A percentile compares a stretch with the other conserved stretches of the same genome.
Evolutionary conservation across 2,113 vertebrate species (phyloP).

Genomic region (Lophochroa leadbeateri): DNA sequence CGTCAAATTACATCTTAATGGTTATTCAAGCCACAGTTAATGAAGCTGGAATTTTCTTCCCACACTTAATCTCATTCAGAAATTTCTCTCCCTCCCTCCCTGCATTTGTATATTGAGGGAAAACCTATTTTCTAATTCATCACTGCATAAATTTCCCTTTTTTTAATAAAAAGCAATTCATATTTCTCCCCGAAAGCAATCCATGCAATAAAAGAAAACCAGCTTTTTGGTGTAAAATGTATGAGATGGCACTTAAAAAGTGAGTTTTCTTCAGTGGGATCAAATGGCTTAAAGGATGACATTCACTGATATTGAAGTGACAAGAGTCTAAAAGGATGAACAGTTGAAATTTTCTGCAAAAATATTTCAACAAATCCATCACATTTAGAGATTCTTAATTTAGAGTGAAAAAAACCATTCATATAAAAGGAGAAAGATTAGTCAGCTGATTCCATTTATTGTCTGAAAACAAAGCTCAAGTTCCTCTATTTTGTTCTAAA

Average conservation of each 20-base stretch:
- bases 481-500: not conserved
- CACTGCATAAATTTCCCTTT: not conserved
- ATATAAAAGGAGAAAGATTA: not conserved
- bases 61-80: not conserved
- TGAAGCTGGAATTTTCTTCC: not conserved
- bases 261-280: not conserved
- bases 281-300: not conserved
- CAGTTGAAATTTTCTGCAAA: not conserved
- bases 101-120: not conserved
- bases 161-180: not conserved
- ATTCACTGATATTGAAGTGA: not conserved
- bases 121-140: not conserved
- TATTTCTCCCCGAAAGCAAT: not conserved
- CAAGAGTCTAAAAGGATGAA: not conserved
- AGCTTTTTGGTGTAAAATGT: not conserved
- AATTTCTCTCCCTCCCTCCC: not conserved
- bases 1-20: not conserved
- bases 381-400: not conserved
- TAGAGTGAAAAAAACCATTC: not conserved
- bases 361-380: not conserved
- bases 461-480: not conserved
- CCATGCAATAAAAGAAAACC: not conserved
- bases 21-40: not conserved
- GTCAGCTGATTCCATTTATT: not conserved
- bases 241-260: not conserved